A percentile compares a stretch with the other conserved stretches of the same genome.
Evolutionary conservation across 1,140 invertebrate species (phyloP).

Genomic region (Thereuonema tuberculata): DNA sequence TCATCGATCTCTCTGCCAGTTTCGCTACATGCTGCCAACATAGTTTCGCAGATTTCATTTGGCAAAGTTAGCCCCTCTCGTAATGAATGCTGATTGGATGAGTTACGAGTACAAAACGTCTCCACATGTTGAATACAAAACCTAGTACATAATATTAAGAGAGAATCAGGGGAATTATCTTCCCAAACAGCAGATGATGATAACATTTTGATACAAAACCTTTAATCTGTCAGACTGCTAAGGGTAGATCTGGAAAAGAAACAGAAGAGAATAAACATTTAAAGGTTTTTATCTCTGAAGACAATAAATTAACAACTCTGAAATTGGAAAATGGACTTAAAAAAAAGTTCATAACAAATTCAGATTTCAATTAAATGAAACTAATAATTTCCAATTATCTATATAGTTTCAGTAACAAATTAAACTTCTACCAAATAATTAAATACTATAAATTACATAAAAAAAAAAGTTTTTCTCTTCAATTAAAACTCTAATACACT

Average conservation of each 20-base stretch:
- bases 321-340: background rate
- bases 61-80: constrained; percentile 40
- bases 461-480: too few relatives aligned
- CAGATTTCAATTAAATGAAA: background rate
- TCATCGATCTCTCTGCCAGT: constrained; percentile 2
- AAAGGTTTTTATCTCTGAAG: background rate
- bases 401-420: too few relatives aligned
- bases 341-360: background rate
- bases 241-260: background rate
- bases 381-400: too few relatives aligned
- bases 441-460: too few relatives aligned
- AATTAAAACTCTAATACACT: too few relatives aligned
- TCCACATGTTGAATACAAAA: constrained; percentile 47
- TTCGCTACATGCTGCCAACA: constrained; percentile 14
- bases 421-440: too few relatives aligned
- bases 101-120: constrained; percentile 37
- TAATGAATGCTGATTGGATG: constrained; percentile 22
- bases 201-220: background rate
- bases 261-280: background rate
- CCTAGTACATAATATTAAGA: constrained; percentile 46
- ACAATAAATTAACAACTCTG: background rate
- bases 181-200: constrained; percentile 2
- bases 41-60: constrained; percentile 49
- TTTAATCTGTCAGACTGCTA: background rate
- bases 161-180: constrained; percentile 25